Evolutionary conservation across 2,113 vertebrate species (phyloP).

Genomic region (Sarotherodon lohbergeri): DNA sequence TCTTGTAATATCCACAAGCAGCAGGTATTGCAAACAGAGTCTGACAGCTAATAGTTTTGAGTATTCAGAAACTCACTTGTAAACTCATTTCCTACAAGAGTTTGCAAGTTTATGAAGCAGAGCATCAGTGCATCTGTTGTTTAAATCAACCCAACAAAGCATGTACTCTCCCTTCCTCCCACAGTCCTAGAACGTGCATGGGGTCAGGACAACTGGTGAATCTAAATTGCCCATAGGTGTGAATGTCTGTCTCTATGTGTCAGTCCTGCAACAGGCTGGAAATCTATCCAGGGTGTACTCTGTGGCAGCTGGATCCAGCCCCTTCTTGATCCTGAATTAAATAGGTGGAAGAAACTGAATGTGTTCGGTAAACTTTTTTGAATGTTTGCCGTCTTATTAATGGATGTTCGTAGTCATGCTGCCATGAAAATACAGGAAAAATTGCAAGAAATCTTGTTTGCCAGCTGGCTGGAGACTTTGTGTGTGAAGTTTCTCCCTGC

Average conservation of each 20-base stretch:
- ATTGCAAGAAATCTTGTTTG: background rate
- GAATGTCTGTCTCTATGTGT: background rate
- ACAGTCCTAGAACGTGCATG: background rate
- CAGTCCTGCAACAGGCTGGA: background rate
- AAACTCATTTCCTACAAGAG: background rate
- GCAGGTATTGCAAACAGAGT: background rate
- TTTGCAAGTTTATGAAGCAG: background rate
- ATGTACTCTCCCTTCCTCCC: background rate
- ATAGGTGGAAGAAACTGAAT: background rate
- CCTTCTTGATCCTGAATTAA: background rate
- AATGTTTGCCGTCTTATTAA: background rate
- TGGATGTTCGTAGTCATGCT: background rate
- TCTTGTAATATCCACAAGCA: background rate
- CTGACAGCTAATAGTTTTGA: background rate
- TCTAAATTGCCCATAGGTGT: background rate
- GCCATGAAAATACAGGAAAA: background rate
- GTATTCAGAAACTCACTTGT: background rate
- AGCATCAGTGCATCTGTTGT: background rate
- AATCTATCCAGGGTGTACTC: background rate
- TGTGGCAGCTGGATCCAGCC: background rate
- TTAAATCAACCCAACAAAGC: background rate
- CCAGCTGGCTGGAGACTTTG: background rate
- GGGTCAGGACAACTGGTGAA: background rate
- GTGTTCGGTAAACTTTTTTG: background rate
- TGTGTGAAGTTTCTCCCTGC: background rate